Evolutionary conservation across 2,888 invertebrate genomes (phyloP), one percentile per base, ranked within the genome.

Genomic region (Mythimna impura): DNA sequence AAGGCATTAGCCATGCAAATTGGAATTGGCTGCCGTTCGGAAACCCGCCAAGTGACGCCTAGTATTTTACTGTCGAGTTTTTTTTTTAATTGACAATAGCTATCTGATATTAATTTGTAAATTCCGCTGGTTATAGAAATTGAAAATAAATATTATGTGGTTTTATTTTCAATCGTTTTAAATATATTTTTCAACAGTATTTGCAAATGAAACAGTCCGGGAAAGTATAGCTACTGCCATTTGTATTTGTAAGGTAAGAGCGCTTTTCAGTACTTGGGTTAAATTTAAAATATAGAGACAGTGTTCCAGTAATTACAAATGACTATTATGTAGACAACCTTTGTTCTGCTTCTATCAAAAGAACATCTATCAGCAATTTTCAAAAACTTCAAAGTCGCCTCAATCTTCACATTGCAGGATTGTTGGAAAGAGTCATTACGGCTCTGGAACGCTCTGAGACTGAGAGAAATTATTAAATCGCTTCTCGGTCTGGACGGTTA

Each of bases 1-100:
- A 69, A 77, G 77, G 72, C 79, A 88, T 87, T 87, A 82, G 73
- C 71, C 65, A 87, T 87, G 88, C 80, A 88, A 86, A 87, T 88
- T 87, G 82, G 60, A 82, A 84, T 82, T 87, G 81, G 78, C 84
- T 83, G 82, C 66, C 81, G 81, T 76, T 81, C 74, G 77, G 72
- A 77, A 85, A 76, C 78, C 73, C 77, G 55, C 75, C n/a, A 78
- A 83, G 74, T 76, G 78, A 71, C 83, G 70, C n/a, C n/a, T n/a
- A n/a, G n/a, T n/a, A n/a, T 66, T 76, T 61, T 55, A 52, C 63
- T 52, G 78, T 69, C 62, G 52, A 68, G 66, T 60, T 80, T 75
- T 76, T 50, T 71, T 76, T 82, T 80, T 67, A 66, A 83, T 75
- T 83, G 74, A 60, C 75, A 66, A 68, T 80, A 67, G 63, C 30